Conservation (phyloP, 2,797 vertebrate species). For the Podarcis siculus region DNA sequence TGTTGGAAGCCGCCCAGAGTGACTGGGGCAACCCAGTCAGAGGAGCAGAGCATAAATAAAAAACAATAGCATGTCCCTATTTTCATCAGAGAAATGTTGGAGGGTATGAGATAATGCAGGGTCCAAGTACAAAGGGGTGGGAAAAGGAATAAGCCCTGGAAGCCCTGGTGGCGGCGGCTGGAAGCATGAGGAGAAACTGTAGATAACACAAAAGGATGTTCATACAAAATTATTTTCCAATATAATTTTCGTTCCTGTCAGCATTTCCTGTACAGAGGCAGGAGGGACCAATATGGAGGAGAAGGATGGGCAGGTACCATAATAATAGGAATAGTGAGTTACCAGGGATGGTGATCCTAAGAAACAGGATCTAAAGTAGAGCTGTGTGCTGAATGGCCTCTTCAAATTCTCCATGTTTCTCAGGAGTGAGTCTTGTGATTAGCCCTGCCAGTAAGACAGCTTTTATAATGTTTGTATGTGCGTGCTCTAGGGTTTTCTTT, state of each 20-base stretch:
- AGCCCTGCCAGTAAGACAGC: too few species aligned
- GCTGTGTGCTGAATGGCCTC: neutral
- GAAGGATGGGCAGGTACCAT: neutral
- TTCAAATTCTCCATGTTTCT: too few species aligned
- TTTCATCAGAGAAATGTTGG: too few species aligned
- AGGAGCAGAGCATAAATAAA: too few species aligned
- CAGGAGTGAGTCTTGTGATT: too few species aligned
- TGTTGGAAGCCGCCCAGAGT: too few species aligned
- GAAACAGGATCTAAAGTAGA: neutral
- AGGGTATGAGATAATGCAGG: neutral
- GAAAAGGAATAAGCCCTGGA: neutral
- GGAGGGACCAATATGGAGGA: neutral
- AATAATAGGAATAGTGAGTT: neutral
- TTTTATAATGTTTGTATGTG: too few species aligned
- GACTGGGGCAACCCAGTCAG: too few species aligned
- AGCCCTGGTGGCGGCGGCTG: neutral
- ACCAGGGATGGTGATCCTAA: neutral
- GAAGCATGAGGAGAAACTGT: neutral
- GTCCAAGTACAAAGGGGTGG: neutral
- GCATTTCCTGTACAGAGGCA: neutral
- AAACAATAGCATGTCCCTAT: too few species aligned
- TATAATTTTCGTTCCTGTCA: neutral
- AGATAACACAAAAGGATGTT: neutral
- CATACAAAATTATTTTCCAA: neutral
- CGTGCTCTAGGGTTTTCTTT: too few species aligned